These are phyloP conservation scores for Nibea albiflora DNA, from an alignment of 2,113 vertebrate species.

Conservation along the genomic window DNA sequence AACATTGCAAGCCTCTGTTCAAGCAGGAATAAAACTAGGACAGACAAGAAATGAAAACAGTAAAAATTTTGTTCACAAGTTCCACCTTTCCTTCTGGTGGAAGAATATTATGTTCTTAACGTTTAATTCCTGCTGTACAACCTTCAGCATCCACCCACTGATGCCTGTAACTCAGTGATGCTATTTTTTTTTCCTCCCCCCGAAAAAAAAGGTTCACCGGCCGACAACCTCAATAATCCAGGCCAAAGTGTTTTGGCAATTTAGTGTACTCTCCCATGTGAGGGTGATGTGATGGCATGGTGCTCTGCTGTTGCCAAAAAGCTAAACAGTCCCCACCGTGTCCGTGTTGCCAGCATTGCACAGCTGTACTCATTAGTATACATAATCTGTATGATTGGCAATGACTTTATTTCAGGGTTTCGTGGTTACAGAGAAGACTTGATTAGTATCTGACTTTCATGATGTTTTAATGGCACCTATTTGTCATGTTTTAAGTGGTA, in stretches of 20 bases:
- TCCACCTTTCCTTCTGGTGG: background rate
- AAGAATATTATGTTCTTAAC: background rate
- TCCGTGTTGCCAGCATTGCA: slow-evolving; percentile 18
- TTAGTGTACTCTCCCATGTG: slow-evolving; percentile 20
- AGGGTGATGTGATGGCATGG: slow-evolving; percentile 28
- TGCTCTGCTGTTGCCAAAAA: slow-evolving; percentile 36
- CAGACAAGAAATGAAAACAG: slow-evolving; percentile 30
- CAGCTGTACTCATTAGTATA: slow-evolving; percentile 46
- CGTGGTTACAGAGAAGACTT: background rate
- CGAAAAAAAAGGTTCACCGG: slow-evolving; percentile 14
- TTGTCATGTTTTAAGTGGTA: slow-evolving; percentile 18
- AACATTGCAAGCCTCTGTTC: slow-evolving; percentile 37
- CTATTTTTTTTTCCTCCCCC: slow-evolving; percentile 19
- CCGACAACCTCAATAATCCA: slow-evolving; percentile 24
- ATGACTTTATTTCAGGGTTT: slow-evolving; percentile 1
- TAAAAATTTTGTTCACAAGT: slow-evolving; percentile 4
- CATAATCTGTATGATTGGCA: slow-evolving; percentile 34
- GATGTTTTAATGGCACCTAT: slow-evolving; percentile 35
- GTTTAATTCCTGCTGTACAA: slow-evolving; percentile 16
- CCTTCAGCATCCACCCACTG: background rate
- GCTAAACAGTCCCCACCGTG: slow-evolving; percentile 22
- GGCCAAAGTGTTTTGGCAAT: slow-evolving; percentile 34
- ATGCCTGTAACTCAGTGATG: slow-evolving; percentile 26
- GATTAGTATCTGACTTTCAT: slow-evolving; percentile 12
- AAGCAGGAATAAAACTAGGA: slow-evolving; percentile 26